These are phyloP conservation scores for Spongilla lacustris DNA, from an alignment of 37 sponge, comb jelly and placozoan genomes.

Conservation along the genomic window DNA sequence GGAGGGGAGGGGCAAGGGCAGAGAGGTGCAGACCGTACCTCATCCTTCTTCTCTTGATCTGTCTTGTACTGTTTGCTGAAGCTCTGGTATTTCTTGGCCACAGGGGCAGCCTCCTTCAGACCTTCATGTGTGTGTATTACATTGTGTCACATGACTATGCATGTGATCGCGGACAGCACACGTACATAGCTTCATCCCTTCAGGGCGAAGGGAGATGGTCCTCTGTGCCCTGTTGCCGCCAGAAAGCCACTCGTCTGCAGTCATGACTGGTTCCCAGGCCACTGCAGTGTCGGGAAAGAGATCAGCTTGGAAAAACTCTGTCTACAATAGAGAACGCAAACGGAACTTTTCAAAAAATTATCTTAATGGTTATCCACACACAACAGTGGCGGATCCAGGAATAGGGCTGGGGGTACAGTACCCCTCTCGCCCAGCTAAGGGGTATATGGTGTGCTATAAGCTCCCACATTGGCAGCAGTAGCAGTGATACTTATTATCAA, in stretches of 20 bases:
- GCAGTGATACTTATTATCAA: no score
- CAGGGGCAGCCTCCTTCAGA: constrained; percentile 48
- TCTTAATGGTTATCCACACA: no score
- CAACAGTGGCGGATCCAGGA: no score
- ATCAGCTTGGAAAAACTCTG: constrained; percentile 91
- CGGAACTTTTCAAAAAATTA: no score
- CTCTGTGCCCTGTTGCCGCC: constrained; percentile 55
- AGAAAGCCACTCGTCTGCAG: constrained; percentile 77
- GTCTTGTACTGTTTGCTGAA: constrained; percentile 67
- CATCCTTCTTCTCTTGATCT: constrained; percentile 87
- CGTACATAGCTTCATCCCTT: constrained; percentile 85
- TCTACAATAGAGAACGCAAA: constrained; percentile 14
- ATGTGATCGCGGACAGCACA: neutral
- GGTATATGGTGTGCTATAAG: no score
- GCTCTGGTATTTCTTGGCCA: constrained; percentile 68
- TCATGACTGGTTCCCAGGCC: constrained; percentile 67
- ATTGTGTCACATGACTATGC: no score
- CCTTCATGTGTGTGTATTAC: no score
- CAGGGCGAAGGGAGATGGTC: constrained; percentile 63
- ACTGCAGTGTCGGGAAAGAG: constrained; percentile 73
- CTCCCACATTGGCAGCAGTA: no score
- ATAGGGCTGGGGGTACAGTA: no score
- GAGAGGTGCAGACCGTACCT: constrained; percentile 33
- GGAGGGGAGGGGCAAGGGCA: no score
- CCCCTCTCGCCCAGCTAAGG: no score